Base-by-base conservation (phyloP, 2,797 vertebrate genomes). In the Salmo trutta region DNA sequence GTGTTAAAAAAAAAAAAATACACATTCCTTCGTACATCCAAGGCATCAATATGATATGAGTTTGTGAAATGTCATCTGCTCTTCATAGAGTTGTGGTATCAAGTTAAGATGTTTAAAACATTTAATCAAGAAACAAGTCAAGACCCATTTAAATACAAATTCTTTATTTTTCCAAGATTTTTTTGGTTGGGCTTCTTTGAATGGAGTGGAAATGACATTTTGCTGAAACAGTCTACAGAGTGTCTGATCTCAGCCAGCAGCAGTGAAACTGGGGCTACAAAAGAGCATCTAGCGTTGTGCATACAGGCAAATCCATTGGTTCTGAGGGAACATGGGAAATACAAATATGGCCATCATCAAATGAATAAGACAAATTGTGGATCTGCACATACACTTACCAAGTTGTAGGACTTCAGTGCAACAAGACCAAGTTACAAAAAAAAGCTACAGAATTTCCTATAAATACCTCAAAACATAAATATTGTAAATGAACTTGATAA, bases 401-500 rank as follows among this genome's bases (percentile, higher is more conserved):
- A 14, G 41, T 47, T 47, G 10, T 47, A 47, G 41, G 82, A 83
- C 85, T 82, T 91, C 87, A 88, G 83, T 82, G 84, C 73, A 85
- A 88, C 85, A 88, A 91, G 74, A 79, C 75, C 85, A 69, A 77
- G 79, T 84, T 84, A 89, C 75, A 77, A 89, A 82, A 89, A 82
- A 77, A 24, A 27, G 78, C 91, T 93, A 93, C 10, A 47, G 87
- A 90, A 90, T 85, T 75, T 90, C 77, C 86, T 91, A 90, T 92
- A 91, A 91, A 95, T 93, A 93, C 90, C 89, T 92, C 91, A 83
- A 83, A 93, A 93, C 92, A 95, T 96, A 96, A 97, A 96, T 95
- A 96, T 96, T 94, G 95, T 92, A 91, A 90, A 93, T 92, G 92
- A 92, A 93, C 90, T 93, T 91, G 86, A 86, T 88, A 90, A 91